Conservation (phyloP, 2,888 invertebrate species). For the Ceratothoa steindachneri region DNA sequence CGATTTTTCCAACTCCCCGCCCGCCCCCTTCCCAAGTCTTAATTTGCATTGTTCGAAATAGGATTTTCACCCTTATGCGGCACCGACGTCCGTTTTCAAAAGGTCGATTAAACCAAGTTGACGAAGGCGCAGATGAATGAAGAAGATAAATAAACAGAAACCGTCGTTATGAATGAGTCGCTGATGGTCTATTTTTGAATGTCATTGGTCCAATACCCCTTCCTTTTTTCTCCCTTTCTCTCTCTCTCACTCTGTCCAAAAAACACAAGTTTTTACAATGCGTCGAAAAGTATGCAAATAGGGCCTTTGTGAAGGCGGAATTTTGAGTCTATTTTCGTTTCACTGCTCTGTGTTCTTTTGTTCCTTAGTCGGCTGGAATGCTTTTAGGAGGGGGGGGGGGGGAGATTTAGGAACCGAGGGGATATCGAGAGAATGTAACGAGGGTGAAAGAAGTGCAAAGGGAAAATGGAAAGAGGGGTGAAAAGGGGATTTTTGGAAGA, state of each 20-base stretch:
- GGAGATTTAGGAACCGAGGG: background rate
- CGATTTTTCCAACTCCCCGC: too few relatives aligned
- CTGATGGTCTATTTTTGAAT: background rate
- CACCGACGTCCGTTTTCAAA: background rate
- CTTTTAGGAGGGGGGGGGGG: background rate
- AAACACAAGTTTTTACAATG: too few relatives aligned
- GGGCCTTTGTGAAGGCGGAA: background rate
- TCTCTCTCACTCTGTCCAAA: too few relatives aligned
- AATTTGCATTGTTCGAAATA: background rate
- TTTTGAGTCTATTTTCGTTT: background rate
- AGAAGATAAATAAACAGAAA: background rate
- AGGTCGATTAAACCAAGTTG: background rate
- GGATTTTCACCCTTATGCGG: background rate
- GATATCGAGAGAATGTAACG: background rate
- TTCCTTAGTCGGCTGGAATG: background rate
- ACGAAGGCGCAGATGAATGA: background rate
- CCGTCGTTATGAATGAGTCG: background rate
- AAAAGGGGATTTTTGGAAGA: too few relatives aligned
- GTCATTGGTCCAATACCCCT: background rate
- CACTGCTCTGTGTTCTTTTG: background rate
- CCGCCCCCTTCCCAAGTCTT: too few relatives aligned
- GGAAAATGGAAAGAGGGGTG: too few relatives aligned
- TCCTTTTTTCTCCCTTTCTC: too few relatives aligned
- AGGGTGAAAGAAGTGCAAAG: background rate
- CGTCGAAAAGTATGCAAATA: background rate